phyloP scores from a whole-genome alignment of 30 jellyfish, hydroid and myxozoan species.

The Aurelia coerulea region DNA sequence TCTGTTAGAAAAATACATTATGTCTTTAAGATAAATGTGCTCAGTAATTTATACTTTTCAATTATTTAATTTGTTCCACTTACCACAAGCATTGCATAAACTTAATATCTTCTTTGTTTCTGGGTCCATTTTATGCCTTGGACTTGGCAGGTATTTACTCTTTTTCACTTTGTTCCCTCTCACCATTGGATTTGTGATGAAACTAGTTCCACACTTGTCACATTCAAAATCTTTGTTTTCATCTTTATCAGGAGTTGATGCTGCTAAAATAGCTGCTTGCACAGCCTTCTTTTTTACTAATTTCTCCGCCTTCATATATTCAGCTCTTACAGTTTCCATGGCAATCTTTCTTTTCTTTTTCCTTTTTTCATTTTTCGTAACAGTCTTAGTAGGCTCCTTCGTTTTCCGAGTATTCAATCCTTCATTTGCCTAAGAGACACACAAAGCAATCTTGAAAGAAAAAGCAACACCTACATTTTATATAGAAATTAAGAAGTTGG shows the following conservation, averaged over 20 bases:
- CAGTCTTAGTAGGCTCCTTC: not conserved
- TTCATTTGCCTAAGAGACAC: too few species aligned
- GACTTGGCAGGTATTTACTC: conserved; percentile 84
- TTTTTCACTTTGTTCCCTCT: conserved; percentile 80
- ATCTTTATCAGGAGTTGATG: not conserved
- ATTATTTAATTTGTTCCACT: not conserved
- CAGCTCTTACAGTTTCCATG: not conserved
- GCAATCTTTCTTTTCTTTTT: not conserved
- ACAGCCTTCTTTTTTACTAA: not conserved
- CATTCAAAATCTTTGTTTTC: conserved; percentile 52
- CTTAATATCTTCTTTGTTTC: conserved; percentile 82
- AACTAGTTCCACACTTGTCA: conserved; percentile 86
- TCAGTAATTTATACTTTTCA: too few species aligned
- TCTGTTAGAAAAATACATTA: too few species aligned
- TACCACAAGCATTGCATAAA: conserved; percentile 98
- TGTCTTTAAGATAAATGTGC: too few species aligned
- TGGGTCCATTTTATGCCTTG: conserved; percentile 96
- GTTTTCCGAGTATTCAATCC: too few species aligned
- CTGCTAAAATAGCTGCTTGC: not conserved
- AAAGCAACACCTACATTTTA: too few species aligned
- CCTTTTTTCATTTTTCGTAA: not conserved
- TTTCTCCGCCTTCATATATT: not conserved
- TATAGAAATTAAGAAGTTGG: too few species aligned
- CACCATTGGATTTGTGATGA: conserved; percentile 85
- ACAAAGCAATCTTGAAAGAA: too few species aligned